A percentile compares a stretch with the other conserved stretches of the same genome.
Conservation (phyloP, 1,140 invertebrate species). For the Pantala flavescens region DNA sequence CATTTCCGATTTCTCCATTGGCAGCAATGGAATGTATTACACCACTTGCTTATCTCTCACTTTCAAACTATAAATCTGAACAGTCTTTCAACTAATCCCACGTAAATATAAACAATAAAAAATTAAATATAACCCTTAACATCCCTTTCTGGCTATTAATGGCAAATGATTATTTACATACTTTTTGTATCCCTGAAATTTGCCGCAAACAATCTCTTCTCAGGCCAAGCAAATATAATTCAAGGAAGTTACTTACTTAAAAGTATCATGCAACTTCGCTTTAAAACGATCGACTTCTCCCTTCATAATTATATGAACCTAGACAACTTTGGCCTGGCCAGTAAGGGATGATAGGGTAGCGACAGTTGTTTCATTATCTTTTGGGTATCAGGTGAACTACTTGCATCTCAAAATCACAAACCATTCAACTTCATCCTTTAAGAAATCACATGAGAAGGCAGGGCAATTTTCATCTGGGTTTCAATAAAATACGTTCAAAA, state of each 20-base stretch:
- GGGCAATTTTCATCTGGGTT: not conserved
- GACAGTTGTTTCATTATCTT: not conserved
- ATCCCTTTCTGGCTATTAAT: not conserved
- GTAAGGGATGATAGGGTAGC: not conserved
- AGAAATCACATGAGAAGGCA: not conserved
- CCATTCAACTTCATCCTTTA: not conserved
- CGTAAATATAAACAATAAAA: not conserved
- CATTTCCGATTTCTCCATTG: not conserved
- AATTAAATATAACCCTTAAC: not conserved
- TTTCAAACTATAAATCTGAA: not conserved
- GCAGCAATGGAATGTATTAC: not conserved
- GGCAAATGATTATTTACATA: not conserved
- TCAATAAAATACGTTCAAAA: not conserved
- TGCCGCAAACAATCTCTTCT: not conserved
- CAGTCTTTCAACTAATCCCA: not conserved
- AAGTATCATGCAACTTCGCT: not conserved
- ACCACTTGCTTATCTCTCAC: not conserved
- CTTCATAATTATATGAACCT: not conserved
- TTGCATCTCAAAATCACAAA: not conserved
- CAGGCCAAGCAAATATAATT: not conserved
- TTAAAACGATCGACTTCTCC: not conserved
- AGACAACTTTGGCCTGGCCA: not conserved
- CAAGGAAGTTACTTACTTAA: not conserved
- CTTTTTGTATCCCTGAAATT: slow-evolving; percentile 3
- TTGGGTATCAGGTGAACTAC: not conserved